A percentile compares a stretch with the other conserved stretches of the same genome.
Evolutionary conservation across 2,797 vertebrate genomes (phyloP).

Genomic region (Morus bassanus): DNA sequence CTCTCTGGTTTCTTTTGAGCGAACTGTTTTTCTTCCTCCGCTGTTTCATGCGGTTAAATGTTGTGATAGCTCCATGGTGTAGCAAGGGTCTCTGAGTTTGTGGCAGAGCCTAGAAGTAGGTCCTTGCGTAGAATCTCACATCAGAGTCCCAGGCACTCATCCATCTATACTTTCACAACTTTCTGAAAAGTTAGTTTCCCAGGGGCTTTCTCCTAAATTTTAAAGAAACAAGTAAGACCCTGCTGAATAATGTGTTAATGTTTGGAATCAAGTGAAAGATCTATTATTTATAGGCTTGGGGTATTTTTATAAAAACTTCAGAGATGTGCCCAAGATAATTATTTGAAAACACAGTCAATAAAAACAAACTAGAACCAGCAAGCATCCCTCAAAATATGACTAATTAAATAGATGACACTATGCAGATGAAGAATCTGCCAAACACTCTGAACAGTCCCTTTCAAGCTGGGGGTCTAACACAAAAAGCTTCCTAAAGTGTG

Average conservation of each 20-base stretch:
- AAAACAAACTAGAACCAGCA: neutral
- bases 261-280: constrained; percentile 5
- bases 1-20: neutral
- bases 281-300: constrained; percentile 36
- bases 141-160: neutral
- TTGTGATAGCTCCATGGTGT: neutral
- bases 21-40: neutral
- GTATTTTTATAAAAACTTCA: neutral
- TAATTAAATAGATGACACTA: neutral
- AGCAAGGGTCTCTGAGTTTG: neutral
- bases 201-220: neutral
- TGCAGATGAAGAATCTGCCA: neutral
- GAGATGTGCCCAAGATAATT: neutral
- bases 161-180: neutral
- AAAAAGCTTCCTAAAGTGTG: neutral
- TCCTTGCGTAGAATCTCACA: neutral
- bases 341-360: neutral
- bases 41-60: neutral
- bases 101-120: neutral
- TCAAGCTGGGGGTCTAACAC: neutral
- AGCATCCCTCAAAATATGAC: neutral
- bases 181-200: neutral
- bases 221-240: neutral
- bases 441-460: neutral
- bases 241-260: neutral